phyloP scores from a whole-genome alignment of 2,113 vertebrate species.

The Oreocharis arfaki region DNA sequence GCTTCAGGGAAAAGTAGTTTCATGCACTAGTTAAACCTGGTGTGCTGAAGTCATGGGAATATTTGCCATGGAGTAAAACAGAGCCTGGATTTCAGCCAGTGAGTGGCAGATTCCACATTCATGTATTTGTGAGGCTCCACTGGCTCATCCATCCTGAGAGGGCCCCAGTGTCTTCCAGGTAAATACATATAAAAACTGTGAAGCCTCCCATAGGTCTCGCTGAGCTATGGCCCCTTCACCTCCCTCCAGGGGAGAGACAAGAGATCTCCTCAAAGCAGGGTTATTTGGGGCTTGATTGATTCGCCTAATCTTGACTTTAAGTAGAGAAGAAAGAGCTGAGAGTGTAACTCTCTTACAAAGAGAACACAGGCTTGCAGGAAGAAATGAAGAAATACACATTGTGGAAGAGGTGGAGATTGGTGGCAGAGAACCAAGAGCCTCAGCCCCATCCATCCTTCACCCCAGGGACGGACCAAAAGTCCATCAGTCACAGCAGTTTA shows the following conservation, averaged over 20 bases:
- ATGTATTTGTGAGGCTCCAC: not conserved
- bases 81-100: not conserved
- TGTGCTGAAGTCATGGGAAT: constrained; percentile 4
- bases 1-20: constrained; percentile 34
- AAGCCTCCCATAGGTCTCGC: not conserved
- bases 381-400: not conserved
- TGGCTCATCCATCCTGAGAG: not conserved
- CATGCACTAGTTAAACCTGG: not conserved
- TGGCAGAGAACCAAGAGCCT: not conserved
- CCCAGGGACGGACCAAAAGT: not conserved
- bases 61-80: not conserved
- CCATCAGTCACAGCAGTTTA: not conserved
- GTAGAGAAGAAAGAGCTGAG: not conserved
- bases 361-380: not conserved
- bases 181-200: not conserved
- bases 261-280: not conserved
- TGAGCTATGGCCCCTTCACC: not conserved
- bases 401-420: not conserved
- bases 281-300: not conserved
- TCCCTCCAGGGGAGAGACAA: not conserved
- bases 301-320: not conserved
- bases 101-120: not conserved
- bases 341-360: not conserved
- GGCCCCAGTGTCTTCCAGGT: not conserved
- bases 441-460: not conserved